These are phyloP conservation scores for Zaprionus davidi DNA, from an alignment of 1,140 invertebrate genomes.

Conservation along the genomic window DNA sequence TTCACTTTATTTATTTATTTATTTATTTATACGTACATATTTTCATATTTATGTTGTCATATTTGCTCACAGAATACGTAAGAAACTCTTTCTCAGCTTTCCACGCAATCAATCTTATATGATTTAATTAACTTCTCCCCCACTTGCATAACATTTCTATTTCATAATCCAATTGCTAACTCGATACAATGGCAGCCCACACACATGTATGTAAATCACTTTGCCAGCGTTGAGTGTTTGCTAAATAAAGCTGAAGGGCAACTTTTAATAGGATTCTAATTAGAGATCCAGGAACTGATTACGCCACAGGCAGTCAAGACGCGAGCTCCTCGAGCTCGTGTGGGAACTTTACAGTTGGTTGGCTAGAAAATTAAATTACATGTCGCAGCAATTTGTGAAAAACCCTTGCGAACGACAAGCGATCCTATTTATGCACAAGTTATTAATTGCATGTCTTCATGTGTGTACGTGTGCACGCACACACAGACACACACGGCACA, in stretches of 20 bases:
- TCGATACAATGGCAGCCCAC: not conserved
- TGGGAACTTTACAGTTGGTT: slow-evolving; percentile 15
- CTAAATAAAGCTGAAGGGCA: not conserved
- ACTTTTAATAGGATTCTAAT: slow-evolving; percentile 8
- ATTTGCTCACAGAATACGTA: no score
- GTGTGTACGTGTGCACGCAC: slow-evolving; percentile 5
- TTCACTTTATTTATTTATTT: not conserved
- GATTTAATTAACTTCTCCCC: not conserved
- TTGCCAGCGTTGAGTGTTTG: not conserved
- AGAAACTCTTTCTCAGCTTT: no score
- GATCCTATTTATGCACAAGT: slow-evolving; percentile 59
- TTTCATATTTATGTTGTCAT: not conserved
- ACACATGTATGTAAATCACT: not conserved
- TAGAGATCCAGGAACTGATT: slow-evolving; percentile 20
- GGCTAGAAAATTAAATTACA: slow-evolving; percentile 56
- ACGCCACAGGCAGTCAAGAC: slow-evolving; percentile 7
- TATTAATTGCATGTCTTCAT: slow-evolving; percentile 68
- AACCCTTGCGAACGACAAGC: slow-evolving; percentile 30
- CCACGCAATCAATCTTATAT: not conserved
- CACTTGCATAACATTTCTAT: not conserved
- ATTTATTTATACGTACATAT: not conserved
- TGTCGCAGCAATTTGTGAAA: slow-evolving; percentile 39
- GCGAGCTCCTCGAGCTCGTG: not conserved
- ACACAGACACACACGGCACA: slow-evolving; percentile 1
- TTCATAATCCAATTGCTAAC: slow-evolving; percentile 2